Evolutionary conservation across 1,140 invertebrate species (phyloP), one percentile per base, ranked within the genome.

Genomic region (Acarapis woodi): DNA sequence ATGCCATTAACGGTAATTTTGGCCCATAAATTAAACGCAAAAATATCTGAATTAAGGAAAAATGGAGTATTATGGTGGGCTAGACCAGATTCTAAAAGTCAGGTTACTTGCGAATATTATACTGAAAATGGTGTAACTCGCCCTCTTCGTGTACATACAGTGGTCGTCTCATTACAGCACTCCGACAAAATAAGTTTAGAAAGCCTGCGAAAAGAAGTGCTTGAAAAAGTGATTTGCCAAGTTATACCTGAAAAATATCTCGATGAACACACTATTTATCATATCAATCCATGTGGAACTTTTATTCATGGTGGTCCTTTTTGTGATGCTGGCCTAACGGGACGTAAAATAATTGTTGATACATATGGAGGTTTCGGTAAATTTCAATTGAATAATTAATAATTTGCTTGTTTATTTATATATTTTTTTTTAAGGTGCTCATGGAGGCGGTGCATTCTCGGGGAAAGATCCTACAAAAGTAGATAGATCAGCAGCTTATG

Each of bases 401-500:
- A n/a, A n/a, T n/a, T n/a, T n/a, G n/a, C n/a, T n/a, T n/a, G n/a
- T n/a, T n/a, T n/a, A n/a, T n/a, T n/a, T n/a, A n/a, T n/a, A n/a
- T n/a, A n/a, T n/a, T n/a, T n/a, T n/a, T n/a, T n/a, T n/a, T n/a
- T 93, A 83, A 83, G 85, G 85, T 35, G 83, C 83, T 30, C 85
- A 94, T 55, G 87, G 87, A 38, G 87, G 87, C 48, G 87, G 87
- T 42, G 85, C 87, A 16, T 93, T 94, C 60, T 66, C 64, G 32
- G 87, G 87, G 43, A 94, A 94, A 63, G 87, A 94, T 60, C 85
- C 80, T 54, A 85, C 82, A 24, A 94, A 94, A 57, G 85, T 93
- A 24, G 87, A 94, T 56, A 65, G 87, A 51, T 88, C 80, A 10
- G 87, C 79, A 26, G 87, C 87, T 1, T 94, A 94, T 57, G 83